phyloP scores from a whole-genome alignment of 23 tunicate species.

The Trididemnum nubilum region DNA sequence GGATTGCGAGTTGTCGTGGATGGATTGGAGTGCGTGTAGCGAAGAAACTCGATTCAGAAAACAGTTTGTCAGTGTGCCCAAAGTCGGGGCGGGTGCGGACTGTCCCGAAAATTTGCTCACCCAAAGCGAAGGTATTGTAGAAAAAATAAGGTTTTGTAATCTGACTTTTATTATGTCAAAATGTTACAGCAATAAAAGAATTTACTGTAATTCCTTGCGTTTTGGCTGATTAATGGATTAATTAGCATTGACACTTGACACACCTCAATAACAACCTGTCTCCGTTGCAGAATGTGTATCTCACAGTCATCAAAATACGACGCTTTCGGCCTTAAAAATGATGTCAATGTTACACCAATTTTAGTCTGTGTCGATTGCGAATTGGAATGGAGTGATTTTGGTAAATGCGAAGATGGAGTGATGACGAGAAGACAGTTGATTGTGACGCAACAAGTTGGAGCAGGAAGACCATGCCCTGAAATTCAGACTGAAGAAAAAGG shows the following conservation, averaged over 20 bases:
- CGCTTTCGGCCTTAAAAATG: too few relatives aligned
- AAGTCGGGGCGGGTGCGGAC: constrained; percentile 39
- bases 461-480: constrained; percentile 50
- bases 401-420: constrained; percentile 35
- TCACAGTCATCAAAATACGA: too few relatives aligned
- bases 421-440: constrained; percentile 28
- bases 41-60: constrained; percentile 25
- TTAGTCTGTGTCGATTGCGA: constrained; percentile 68
- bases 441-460: constrained; percentile 31
- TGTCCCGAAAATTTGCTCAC: not conserved
- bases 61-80: constrained; percentile 24
- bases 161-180: too few relatives aligned
- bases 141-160: too few relatives aligned
- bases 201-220: too few relatives aligned
- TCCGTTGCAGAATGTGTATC: too few relatives aligned
- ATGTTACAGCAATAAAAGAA: too few relatives aligned
- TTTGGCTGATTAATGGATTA: too few relatives aligned
- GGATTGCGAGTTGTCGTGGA: constrained; percentile 57
- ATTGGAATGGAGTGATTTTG: constrained; percentile 55
- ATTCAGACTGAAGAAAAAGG: not conserved
- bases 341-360: too few relatives aligned
- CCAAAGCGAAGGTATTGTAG: not conserved
- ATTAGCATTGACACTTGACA: too few relatives aligned
- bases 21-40: constrained; percentile 55
- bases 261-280: too few relatives aligned